These are phyloP conservation scores for Coptotermes formosanus DNA, from an alignment of 1,140 invertebrate species.

Conservation along the genomic window DNA sequence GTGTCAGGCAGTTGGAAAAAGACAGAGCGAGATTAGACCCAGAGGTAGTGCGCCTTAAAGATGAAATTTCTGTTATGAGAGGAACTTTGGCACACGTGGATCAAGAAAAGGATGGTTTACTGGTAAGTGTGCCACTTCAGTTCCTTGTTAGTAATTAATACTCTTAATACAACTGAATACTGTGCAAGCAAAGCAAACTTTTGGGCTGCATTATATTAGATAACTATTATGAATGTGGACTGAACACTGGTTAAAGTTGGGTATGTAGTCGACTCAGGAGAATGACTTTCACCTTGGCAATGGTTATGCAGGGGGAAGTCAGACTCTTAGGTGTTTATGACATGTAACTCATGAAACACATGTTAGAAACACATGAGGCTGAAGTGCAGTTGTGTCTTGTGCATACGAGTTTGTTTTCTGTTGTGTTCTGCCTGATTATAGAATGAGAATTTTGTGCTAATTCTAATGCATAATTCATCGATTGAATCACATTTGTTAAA, in stretches of 20 bases:
- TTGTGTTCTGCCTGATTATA: too few relatives aligned
- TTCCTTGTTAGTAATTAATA: not conserved
- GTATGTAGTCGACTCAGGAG: not conserved
- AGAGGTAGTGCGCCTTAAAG: constrained; percentile 54
- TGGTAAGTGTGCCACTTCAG: constrained; percentile 43
- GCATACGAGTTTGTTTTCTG: too few relatives aligned
- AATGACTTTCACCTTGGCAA: too few relatives aligned
- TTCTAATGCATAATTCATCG: too few relatives aligned
- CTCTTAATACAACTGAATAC: not conserved
- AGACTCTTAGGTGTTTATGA: too few relatives aligned
- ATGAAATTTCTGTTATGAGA: constrained; percentile 56
- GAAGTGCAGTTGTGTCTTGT: too few relatives aligned
- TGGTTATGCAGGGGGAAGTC: too few relatives aligned
- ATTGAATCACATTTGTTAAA: too few relatives aligned
- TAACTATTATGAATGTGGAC: not conserved
- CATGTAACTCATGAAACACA: too few relatives aligned
- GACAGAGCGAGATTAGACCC: constrained; percentile 55
- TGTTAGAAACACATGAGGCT: too few relatives aligned
- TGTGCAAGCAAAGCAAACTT: not conserved
- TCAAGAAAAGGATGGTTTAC: constrained; percentile 59
- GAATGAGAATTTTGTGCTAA: too few relatives aligned
- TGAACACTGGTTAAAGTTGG: not conserved
- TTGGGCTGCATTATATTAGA: not conserved
- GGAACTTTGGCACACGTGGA: constrained; percentile 55
- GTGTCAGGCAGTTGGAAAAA: constrained; percentile 53